Evolutionary conservation across 2,888 invertebrate species (phyloP).

Genomic region (Andrena hattorfiana): DNA sequence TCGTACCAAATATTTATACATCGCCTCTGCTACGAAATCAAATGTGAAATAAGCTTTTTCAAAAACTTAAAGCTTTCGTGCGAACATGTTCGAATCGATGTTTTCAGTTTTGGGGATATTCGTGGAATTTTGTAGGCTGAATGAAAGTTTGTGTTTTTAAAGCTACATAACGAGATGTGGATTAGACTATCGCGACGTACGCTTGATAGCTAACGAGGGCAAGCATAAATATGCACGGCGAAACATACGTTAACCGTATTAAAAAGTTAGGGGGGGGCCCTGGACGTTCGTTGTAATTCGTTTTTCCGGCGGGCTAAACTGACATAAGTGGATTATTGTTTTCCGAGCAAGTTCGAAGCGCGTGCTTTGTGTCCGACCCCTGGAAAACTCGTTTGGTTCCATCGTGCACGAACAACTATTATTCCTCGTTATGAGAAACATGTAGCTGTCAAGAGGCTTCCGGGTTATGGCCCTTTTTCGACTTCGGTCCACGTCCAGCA

Average conservation of each 20-base stretch:
- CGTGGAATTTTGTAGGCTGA: neutral
- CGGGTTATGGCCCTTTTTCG: neutral
- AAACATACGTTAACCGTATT: conserved; percentile 53
- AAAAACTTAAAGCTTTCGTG: too few species aligned
- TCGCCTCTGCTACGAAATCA: too few species aligned
- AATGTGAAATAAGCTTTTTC: too few species aligned
- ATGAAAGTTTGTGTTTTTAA: neutral
- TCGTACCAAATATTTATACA: too few species aligned
- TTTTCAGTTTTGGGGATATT: neutral
- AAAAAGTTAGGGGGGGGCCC: conserved; percentile 43
- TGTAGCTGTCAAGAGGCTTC: conserved; percentile 2
- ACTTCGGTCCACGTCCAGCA: neutral
- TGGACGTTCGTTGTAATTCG: conserved; percentile 55
- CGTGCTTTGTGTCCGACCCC: conserved; percentile 39
- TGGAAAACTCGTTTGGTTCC: conserved; percentile 37
- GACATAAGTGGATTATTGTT: conserved; percentile 64
- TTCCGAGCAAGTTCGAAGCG: conserved; percentile 43
- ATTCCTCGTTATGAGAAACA: conserved; percentile 50
- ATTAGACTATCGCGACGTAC: conserved; percentile 1
- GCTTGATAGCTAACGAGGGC: conserved; percentile 29
- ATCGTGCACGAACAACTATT: conserved; percentile 35
- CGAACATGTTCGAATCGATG: neutral
- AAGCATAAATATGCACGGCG: conserved; percentile 38
- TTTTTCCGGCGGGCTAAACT: conserved; percentile 50
- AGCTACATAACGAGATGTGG: neutral